These are phyloP conservation scores for Polietes domitor DNA, from an alignment of 2,888 invertebrate genomes.

Conservation along the genomic window DNA sequence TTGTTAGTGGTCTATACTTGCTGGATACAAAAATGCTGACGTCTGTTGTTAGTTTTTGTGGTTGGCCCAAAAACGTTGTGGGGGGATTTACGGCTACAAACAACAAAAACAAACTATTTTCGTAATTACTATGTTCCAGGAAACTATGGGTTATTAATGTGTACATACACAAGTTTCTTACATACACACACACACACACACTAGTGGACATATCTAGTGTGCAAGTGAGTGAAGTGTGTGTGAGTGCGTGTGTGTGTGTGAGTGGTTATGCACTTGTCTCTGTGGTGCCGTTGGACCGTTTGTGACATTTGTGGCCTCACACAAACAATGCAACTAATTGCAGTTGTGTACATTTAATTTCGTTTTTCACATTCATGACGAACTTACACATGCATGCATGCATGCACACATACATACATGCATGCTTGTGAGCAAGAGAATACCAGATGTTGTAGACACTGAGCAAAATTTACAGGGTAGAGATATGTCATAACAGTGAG, in stretches of 20 bases:
- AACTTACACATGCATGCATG: not conserved
- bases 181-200: not conserved
- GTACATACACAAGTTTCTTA: too few species aligned
- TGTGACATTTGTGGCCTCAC: slow-evolving; percentile 29
- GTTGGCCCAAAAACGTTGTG: slow-evolving; percentile 16
- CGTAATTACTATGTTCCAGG: slow-evolving; percentile 29
- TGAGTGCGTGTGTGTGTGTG: not conserved
- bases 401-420: not conserved
- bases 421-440: not conserved
- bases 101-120: slow-evolving; percentile 34
- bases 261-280: not conserved
- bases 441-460: not conserved
- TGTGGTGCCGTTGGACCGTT: not conserved
- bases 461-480: not conserved
- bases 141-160: slow-evolving; percentile 19
- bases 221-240: not conserved
- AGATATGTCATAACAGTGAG: too few species aligned
- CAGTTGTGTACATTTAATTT: slow-evolving; percentile 39
- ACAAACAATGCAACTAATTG: slow-evolving; percentile 41
- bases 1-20: not conserved
- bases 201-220: not conserved
- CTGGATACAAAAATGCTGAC: not conserved
- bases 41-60: not conserved
- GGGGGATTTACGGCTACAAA: not conserved
- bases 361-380: not conserved